Percentiles rank a stretch among this genome's conserved stretches.
These are phyloP conservation scores for Rissa tridactyla DNA, from an alignment of 2,113 vertebrate species.

Conservation along the genomic window DNA sequence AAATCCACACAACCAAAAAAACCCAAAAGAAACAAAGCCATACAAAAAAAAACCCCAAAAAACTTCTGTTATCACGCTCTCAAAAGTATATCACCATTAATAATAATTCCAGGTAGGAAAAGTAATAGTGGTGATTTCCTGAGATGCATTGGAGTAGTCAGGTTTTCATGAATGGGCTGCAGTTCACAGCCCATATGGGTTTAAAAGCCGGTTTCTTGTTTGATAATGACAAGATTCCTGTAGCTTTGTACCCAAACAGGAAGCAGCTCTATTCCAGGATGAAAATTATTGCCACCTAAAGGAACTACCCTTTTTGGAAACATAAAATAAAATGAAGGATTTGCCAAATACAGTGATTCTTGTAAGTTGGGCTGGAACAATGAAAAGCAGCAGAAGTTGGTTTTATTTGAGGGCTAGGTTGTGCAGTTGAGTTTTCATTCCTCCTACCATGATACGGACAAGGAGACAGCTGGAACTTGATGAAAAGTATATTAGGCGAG, in stretches of 20 bases:
- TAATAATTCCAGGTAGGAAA: not conserved
- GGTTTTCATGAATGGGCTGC: not conserved
- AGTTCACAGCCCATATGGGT: not conserved
- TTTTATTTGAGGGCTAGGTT: not conserved
- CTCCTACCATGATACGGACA: not conserved
- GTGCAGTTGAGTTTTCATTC: not conserved
- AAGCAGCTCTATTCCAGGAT: not conserved
- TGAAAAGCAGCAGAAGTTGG: not conserved
- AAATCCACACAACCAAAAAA: not conserved
- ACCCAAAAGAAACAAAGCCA: fast-evolving
- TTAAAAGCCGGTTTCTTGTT: not conserved
- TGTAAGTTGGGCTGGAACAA: not conserved
- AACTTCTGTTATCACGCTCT: not conserved
- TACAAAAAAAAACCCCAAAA: not conserved
- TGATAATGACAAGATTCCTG: not conserved
- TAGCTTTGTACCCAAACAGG: not conserved
- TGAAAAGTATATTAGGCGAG: not conserved
- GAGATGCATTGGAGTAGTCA: not conserved
- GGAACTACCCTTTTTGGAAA: not conserved
- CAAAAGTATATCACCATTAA: not conserved
- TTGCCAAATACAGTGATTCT: not conserved
- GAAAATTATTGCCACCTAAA: not conserved
- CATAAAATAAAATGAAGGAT: not conserved
- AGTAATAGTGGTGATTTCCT: not conserved
- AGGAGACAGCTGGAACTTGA: not conserved